Conservation (phyloP, 1,140 invertebrate genomes). For the Potamilus streckersoni region DNA sequence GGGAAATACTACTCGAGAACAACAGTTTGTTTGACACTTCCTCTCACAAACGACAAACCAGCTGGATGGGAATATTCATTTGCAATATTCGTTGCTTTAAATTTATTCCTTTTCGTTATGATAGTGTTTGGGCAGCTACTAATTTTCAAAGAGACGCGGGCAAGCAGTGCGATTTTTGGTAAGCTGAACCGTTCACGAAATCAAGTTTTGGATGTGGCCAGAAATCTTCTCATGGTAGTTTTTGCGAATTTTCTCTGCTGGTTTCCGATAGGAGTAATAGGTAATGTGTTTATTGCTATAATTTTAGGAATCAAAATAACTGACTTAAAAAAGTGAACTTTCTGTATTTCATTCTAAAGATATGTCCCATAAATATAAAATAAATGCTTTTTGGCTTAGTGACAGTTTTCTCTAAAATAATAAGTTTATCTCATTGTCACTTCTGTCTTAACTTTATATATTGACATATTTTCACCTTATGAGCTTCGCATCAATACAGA, state of each 20-base stretch:
- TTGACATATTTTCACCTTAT: no score
- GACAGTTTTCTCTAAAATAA: no score
- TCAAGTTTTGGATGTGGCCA: conserved; percentile 30
- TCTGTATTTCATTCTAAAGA: no score
- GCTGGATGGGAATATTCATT: conserved; percentile 17
- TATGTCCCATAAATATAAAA: no score
- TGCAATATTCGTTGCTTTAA: conserved; percentile 18
- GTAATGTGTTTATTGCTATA: not conserved
- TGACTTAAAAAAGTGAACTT: no score
- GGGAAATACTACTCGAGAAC: conserved; percentile 31
- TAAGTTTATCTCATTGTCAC: no score
- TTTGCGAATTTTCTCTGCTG: conserved; percentile 42
- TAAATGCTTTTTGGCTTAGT: no score
- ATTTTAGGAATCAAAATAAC: no score
- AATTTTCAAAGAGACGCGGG: conserved; percentile 22
- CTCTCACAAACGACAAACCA: conserved; percentile 15
- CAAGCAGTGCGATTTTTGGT: not conserved
- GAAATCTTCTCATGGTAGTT: conserved; percentile 24
- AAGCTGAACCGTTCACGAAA: not conserved
- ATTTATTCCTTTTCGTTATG: conserved; percentile 36
- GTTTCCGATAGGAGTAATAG: conserved; percentile 43
- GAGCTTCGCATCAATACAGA: no score
- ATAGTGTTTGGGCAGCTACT: conserved; percentile 31
- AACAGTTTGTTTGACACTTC: conserved; percentile 31
- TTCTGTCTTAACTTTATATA: no score